Evolutionary conservation across 1,140 invertebrate species (phyloP).

Genomic region (Leptinotarsa defecta): DNA sequence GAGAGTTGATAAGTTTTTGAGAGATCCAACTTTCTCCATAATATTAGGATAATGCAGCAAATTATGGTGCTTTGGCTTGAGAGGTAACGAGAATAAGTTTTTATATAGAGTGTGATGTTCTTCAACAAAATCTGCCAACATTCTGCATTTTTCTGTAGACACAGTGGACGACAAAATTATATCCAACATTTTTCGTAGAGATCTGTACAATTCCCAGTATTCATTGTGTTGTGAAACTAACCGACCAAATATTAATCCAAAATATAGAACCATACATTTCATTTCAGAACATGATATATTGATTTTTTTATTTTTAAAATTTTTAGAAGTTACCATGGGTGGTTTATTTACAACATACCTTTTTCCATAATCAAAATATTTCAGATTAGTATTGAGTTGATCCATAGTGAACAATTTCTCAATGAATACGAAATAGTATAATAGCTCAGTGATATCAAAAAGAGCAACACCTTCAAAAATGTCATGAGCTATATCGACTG

Average conservation of each 20-base stretch:
- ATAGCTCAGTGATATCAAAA: not conserved
- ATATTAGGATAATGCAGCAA: not conserved
- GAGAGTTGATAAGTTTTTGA: not conserved
- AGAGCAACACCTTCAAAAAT: not conserved
- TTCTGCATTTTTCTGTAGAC: not conserved
- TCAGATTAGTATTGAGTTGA: not conserved
- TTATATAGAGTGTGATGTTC: not conserved
- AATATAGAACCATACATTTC: not conserved
- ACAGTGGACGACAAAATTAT: not conserved
- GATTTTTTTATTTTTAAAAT: too few species aligned
- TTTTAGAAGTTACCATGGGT: not conserved
- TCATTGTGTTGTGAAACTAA: not conserved
- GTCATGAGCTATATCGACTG: not conserved
- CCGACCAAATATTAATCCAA: not conserved
- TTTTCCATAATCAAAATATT: not conserved
- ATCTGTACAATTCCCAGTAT: not conserved
- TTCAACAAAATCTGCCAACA: not conserved
- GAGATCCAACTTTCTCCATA: not conserved
- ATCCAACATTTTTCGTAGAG: not conserved
- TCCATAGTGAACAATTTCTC: not conserved
- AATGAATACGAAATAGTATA: not conserved
- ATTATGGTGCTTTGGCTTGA: not conserved
- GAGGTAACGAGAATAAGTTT: not conserved
- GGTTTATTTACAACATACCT: not conserved
- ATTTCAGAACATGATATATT: not conserved